Conservation (phyloP, 1,140 invertebrate species). For the Cherax quadricarinatus region DNA sequence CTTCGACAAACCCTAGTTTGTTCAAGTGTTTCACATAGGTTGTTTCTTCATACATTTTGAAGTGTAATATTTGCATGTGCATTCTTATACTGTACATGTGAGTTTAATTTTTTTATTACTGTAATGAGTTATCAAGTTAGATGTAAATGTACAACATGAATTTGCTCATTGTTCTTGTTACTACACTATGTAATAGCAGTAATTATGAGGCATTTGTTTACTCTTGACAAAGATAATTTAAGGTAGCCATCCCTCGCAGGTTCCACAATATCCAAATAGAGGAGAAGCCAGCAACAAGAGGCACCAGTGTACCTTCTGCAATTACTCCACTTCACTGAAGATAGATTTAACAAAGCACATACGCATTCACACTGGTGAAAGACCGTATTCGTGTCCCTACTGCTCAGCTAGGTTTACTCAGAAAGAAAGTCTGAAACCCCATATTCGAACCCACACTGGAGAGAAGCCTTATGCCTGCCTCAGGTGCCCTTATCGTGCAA, state of each 20-base stretch:
- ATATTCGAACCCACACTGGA: neutral
- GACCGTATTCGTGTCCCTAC: neutral
- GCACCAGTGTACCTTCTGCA: conserved; percentile 18
- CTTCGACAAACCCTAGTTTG: too few species aligned
- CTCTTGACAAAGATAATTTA: neutral
- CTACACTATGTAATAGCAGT: neutral
- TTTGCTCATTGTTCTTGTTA: neutral
- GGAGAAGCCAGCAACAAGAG: conserved; percentile 12
- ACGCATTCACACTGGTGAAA: conserved; percentile 14
- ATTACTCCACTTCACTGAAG: conserved; percentile 10
- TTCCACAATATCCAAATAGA: conserved; percentile 1
- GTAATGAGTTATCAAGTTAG: neutral
- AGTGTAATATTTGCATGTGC: neutral
- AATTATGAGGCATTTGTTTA: conserved; percentile 2
- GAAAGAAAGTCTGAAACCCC: conserved; percentile 5
- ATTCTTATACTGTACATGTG: neutral
- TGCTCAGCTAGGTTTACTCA: neutral
- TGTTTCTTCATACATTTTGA: too few species aligned
- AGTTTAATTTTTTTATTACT: neutral
- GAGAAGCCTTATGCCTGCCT: neutral
- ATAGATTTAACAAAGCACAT: conserved; percentile 6
- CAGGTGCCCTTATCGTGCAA: neutral
- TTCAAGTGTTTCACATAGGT: too few species aligned
- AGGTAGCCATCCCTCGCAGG: conserved; percentile 14
- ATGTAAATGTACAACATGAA: neutral